Conservation (phyloP, 2,888 invertebrate genomes). For the Busseola fusca region DNA sequence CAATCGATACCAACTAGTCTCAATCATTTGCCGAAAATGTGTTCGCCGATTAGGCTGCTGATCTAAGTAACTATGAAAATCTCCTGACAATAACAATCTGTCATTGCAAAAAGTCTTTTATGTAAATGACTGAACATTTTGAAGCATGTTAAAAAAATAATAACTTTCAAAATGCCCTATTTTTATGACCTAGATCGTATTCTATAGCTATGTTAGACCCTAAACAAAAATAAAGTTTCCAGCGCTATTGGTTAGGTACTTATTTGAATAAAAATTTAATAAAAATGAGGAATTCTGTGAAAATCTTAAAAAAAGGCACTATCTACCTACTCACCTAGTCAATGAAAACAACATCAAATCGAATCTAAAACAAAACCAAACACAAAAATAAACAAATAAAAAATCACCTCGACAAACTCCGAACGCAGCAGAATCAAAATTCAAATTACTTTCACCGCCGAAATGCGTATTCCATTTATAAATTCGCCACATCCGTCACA, state of each 20-base stretch:
- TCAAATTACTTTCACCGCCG: slow-evolving; percentile 52
- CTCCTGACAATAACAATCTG: neutral
- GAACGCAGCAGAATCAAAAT: slow-evolving; percentile 36
- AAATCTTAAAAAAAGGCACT: neutral
- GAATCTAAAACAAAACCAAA: neutral
- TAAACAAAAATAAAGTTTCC: neutral
- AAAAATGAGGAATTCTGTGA: neutral
- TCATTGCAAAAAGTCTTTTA: too few species aligned
- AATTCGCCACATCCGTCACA: slow-evolving; percentile 63
- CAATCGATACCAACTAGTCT: too few species aligned
- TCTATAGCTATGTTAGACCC: neutral
- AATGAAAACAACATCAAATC: neutral
- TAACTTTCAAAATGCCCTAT: neutral
- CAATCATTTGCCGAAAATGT: too few species aligned
- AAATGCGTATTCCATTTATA: slow-evolving; percentile 47
- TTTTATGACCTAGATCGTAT: neutral
- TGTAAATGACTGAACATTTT: neutral
- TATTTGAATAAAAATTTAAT: neutral
- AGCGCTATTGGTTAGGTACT: neutral
- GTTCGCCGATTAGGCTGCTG: too few species aligned
- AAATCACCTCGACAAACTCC: slow-evolving; percentile 2
- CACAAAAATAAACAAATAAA: neutral
- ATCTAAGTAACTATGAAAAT: too few species aligned
- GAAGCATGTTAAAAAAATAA: neutral
- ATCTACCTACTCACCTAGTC: neutral